Base-by-base conservation (phyloP, 2,888 invertebrate genomes). In the Athrips mouffetella region DNA sequence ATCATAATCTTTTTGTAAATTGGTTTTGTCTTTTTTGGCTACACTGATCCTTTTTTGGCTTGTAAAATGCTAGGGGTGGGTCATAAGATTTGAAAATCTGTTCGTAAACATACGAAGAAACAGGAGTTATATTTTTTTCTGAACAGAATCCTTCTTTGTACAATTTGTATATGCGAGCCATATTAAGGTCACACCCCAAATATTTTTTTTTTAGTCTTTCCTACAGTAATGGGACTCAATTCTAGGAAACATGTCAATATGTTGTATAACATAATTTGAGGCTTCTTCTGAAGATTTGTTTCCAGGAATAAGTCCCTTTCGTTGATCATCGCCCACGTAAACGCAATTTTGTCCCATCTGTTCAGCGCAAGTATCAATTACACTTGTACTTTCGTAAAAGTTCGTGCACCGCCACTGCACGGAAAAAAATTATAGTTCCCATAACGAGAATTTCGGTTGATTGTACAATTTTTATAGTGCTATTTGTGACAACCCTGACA, bases 51-150 rank as follows among this genome's bases (percentile, higher is more conserved):
- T 50, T 39, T 27, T 47, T 47, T 44, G 47, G 45, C 23, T 45
- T 50, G 42, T 50, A 47, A 50, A 47, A 50, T 31, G 45, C 45
- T 39, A 31, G 40, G 11, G n/a, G n/a, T 37, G 37, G 18, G 13
- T 40, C 21, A 40, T 25, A 25, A 25, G 27, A 25, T 5, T 25
- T 5, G 27, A 25, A 25, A 25, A 25, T 25, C 27, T 25, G 5
- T 25, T 25, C 6, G 10, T 25, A 25, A 5, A 25, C 27, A 25
- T 25, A 25, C 5, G 27, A 10, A 5, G 27, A 25, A 7, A 25
- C 27, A 25, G 27, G 27, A 25, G 27, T 25, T 25, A 25, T 25
- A 5, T 7, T 25, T 10, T 25, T 25, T 25, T 25, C 27, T 6
- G 13, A 5, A n/a, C 33, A 33, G 6, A 33, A 33, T 8, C 5